Conservation (phyloP, 2,797 vertebrate genomes). For the Pseudochromis fuscus region DNA sequence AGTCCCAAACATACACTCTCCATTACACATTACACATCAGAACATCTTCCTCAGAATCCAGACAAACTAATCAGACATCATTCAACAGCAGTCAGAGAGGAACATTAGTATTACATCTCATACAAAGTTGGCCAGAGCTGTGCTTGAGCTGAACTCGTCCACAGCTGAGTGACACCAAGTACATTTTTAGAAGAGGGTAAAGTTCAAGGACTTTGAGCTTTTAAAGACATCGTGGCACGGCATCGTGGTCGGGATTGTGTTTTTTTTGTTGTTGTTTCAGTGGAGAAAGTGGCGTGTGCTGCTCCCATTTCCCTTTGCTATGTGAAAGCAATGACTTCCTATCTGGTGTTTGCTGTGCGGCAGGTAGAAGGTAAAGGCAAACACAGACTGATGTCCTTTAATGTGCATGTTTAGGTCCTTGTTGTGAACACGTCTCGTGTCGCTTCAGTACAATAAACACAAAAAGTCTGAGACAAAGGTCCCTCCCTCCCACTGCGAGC, state of each 20-base stretch:
- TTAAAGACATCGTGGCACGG: slow-evolving; percentile 43
- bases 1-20: slow-evolving; percentile 76
- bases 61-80: slow-evolving; percentile 70
- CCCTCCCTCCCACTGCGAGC: slow-evolving; percentile 17
- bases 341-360: slow-evolving; percentile 50
- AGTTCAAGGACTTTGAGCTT: slow-evolving; percentile 38
- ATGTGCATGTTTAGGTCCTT: slow-evolving; percentile 53
- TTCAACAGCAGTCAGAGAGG: slow-evolving; percentile 78
- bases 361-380: slow-evolving; percentile 40
- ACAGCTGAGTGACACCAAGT: slow-evolving; percentile 46
- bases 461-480: slow-evolving; percentile 37
- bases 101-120: slow-evolving; percentile 80
- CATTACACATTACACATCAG: slow-evolving; percentile 70
- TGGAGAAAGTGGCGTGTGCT: slow-evolving; percentile 75
- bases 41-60: slow-evolving; percentile 64
- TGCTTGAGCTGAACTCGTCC: slow-evolving; percentile 58
- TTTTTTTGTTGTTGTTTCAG: slow-evolving; percentile 33
- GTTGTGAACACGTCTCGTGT: slow-evolving; percentile 49
- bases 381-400: slow-evolving; percentile 5
- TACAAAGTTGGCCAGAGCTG: slow-evolving; percentile 60
- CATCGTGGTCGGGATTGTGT: slow-evolving; percentile 47
- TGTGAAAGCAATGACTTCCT: slow-evolving; percentile 58
- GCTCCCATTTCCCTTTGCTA: slow-evolving; percentile 72
- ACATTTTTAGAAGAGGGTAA: slow-evolving; percentile 7
- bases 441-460: slow-evolving; percentile 50